Evolutionary conservation across 2,797 vertebrate genomes (phyloP).

Genomic region (Iguana delicatissima): DNA sequence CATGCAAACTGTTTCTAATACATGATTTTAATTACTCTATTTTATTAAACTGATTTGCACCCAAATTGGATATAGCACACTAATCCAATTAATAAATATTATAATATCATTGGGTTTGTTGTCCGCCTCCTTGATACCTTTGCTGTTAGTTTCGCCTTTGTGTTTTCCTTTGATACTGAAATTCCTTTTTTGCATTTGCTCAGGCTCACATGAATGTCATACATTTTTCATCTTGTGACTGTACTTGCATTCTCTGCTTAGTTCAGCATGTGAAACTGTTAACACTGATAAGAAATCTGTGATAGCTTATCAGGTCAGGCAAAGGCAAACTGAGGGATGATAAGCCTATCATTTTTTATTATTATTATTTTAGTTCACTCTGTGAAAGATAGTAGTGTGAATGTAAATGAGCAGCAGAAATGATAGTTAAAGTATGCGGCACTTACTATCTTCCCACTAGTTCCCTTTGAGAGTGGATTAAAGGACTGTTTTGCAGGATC

Average conservation of each 20-base stretch:
- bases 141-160: slow-evolving; percentile 3
- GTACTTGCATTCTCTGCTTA: slow-evolving; percentile 6
- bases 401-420: background rate
- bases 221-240: slow-evolving; percentile 6
- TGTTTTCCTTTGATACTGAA: slow-evolving; percentile 52
- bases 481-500: background rate
- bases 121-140: slow-evolving; percentile 18
- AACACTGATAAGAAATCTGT: background rate
- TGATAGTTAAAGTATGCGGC: background rate
- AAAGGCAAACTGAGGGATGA: slow-evolving; percentile 5
- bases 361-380: background rate
- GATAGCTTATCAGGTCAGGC: slow-evolving; percentile 11
- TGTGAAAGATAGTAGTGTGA: background rate
- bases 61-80: slow-evolving; percentile 56
- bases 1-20: slow-evolving; percentile 36
- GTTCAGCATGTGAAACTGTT: background rate
- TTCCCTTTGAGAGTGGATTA: slow-evolving; percentile 5
- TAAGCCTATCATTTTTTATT: background rate
- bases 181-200: slow-evolving; percentile 35
- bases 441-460: background rate
- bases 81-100: slow-evolving; percentile 67
- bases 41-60: slow-evolving; percentile 27
- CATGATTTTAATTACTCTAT: slow-evolving; percentile 58
- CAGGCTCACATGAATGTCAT: background rate
- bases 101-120: slow-evolving; percentile 30